Conservation (phyloP, 1,140 invertebrate genomes). For the Mamestra configurata region DNA sequence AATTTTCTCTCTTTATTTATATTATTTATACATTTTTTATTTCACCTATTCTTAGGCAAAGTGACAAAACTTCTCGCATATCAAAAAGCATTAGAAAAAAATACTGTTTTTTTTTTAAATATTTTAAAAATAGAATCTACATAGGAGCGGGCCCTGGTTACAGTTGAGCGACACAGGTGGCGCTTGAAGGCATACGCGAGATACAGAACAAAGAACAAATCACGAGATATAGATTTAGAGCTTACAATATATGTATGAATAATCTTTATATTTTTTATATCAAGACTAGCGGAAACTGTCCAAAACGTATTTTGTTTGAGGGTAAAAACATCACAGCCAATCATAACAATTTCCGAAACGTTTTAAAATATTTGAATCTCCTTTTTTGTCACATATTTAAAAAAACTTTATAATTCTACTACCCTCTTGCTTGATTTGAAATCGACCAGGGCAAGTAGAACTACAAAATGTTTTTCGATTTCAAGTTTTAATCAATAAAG, state of each 20-base stretch:
- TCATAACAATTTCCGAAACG: conserved; percentile 43
- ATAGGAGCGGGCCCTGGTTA: conserved; percentile 58
- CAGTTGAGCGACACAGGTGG: conserved; percentile 37
- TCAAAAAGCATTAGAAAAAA: conserved; percentile 61
- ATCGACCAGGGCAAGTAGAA: not conserved
- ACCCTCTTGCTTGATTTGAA: not conserved
- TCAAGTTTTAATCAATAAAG: conserved; percentile 13
- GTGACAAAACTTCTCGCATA: conserved; percentile 70
- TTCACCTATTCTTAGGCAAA: conserved; percentile 74
- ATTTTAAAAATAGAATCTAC: conserved; percentile 52
- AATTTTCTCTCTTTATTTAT: conserved; percentile 80
- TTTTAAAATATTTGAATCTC: conserved; percentile 16
- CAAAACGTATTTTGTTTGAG: conserved; percentile 15
- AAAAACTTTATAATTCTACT: not conserved
- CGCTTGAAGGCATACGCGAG: conserved; percentile 38
- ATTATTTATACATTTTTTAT: conserved; percentile 78
- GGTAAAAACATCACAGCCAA: conserved; percentile 52
- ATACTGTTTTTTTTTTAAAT: conserved; percentile 63
- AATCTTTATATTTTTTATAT: conserved; percentile 18
- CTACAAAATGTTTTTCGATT: not conserved
- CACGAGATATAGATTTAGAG: conserved; percentile 10
- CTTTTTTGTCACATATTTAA: not conserved
- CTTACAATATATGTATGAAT: conserved; percentile 3
- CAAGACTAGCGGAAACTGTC: conserved; percentile 33
- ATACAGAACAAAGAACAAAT: conserved; percentile 8